These are phyloP conservation scores for Ursus arctos DNA, from an alignment of 2,113 vertebrate genomes.

Conservation along the genomic window DNA sequence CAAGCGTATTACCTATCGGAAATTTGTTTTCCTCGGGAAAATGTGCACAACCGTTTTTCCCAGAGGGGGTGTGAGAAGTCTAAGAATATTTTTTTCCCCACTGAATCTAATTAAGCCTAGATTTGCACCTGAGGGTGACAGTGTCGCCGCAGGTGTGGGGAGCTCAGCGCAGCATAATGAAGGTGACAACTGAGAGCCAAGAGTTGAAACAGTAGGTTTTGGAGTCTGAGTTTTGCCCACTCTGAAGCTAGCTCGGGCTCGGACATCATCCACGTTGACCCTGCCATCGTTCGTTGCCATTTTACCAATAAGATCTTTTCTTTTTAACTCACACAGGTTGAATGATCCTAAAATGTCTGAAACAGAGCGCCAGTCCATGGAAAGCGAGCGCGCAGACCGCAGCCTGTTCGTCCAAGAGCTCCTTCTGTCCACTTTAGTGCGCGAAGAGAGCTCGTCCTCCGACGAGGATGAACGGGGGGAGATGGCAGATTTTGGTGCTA, in stretches of 20 bases:
- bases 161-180: not conserved
- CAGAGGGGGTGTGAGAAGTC: not conserved
- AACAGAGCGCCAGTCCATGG: constrained; percentile 96
- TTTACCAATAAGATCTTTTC: constrained; percentile 59
- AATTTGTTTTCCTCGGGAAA: not conserved
- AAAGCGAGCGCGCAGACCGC: constrained; percentile 97
- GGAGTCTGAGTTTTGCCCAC: not conserved
- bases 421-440: constrained; percentile 97
- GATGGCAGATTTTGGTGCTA: constrained; percentile 98
- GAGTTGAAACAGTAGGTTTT: not conserved
- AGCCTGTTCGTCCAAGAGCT: constrained; percentile 99
- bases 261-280: not conserved
- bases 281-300: not conserved
- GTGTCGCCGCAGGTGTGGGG: not conserved
- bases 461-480: constrained; percentile 98
- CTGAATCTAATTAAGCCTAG: not conserved
- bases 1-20: not conserved
- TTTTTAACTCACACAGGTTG: constrained; percentile 90
- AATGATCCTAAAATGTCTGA: constrained; percentile 99
- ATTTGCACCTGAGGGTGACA: not conserved
- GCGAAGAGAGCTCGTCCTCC: constrained; percentile 98
- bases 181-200: not conserved
- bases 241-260: not conserved
- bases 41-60: not conserved
- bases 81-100: not conserved